phyloP scores from a whole-genome alignment of 2,888 invertebrate species.

The Stictocephala bisonia region DNA sequence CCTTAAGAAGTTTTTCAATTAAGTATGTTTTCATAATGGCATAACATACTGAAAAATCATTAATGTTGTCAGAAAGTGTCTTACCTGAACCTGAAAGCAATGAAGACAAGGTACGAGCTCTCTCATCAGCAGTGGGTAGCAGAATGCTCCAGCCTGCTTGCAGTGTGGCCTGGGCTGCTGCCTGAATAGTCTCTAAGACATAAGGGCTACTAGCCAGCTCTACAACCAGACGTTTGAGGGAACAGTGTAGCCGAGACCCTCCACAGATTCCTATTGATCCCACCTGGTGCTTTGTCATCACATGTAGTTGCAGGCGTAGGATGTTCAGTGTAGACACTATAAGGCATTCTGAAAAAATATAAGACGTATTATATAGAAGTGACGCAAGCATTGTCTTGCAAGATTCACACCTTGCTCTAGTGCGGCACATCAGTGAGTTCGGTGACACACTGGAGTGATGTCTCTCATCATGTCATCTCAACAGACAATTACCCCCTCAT shows the following conservation, averaged over 20 bases:
- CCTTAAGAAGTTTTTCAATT: no score
- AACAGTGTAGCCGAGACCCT: conserved; percentile 73
- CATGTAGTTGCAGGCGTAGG: conserved; percentile 80
- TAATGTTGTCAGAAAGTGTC: no score
- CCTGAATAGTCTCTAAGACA: conserved; percentile 77
- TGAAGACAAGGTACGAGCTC: conserved; percentile 88
- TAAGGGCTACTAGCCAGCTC: conserved; percentile 80
- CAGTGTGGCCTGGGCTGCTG: conserved; percentile 72
- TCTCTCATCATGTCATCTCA: no score
- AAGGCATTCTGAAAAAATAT: conserved; percentile 89
- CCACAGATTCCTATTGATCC: conserved; percentile 73
- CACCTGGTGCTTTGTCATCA: conserved; percentile 76
- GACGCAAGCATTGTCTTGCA: no score
- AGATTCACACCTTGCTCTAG: no score
- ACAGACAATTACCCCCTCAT: no score
- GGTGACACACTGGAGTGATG: no score
- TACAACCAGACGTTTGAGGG: conserved; percentile 79
- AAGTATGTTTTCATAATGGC: no score
- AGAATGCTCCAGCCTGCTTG: conserved; percentile 90
- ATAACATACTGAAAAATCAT: no score
- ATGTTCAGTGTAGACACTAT: conserved; percentile 90
- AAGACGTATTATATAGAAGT: no score
- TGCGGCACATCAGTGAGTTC: no score
- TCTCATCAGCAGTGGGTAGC: conserved; percentile 90
- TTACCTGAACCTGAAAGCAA: conserved; percentile 75